These are phyloP conservation scores for Leptocoma aspasia DNA, from an alignment of 2,113 vertebrate genomes.

Conservation along the genomic window DNA sequence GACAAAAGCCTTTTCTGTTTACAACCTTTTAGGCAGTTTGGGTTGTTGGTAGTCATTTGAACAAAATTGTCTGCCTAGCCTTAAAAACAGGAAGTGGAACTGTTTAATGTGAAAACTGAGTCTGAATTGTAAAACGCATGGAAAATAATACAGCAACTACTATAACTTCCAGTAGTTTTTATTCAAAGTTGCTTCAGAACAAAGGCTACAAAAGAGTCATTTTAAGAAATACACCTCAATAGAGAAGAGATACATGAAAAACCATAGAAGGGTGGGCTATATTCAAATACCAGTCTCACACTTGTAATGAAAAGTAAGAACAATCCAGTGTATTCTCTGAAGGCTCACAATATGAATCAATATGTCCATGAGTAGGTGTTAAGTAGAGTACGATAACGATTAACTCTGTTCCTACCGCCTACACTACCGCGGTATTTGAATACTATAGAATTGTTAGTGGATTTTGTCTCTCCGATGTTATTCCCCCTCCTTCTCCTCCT, in stretches of 20 bases:
- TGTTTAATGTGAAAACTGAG: slow-evolving; percentile 1
- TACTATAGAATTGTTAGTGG: not conserved
- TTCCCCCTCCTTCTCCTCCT: slow-evolving; percentile 19
- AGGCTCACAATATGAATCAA: not conserved
- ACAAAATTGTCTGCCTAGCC: slow-evolving; percentile 24
- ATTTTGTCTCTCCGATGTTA: not conserved
- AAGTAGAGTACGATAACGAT: not conserved
- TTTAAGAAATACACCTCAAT: slow-evolving; percentile 5
- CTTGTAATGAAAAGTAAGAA: not conserved
- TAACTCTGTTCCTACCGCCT: not conserved
- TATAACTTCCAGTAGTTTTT: not conserved
- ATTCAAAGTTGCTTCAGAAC: slow-evolving; percentile 34
- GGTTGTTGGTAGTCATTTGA: slow-evolving; percentile 34
- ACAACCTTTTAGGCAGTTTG: not conserved
- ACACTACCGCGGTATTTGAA: slow-evolving; percentile 15
- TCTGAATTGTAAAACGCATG: not conserved
- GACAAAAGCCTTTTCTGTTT: not conserved
- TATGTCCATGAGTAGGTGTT: slow-evolving; percentile 30
- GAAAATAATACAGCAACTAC: not conserved
- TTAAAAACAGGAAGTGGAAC: slow-evolving; percentile 47
- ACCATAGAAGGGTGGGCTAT: not conserved
- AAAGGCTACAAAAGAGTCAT: slow-evolving; percentile 16
- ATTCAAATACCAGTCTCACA: not conserved
- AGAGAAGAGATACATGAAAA: not conserved
- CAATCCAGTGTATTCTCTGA: not conserved